Percentiles rank a stretch among this genome's conserved stretches.
Conservation (phyloP, 1,140 invertebrate genomes). For the Penaeus chinensis region DNA sequence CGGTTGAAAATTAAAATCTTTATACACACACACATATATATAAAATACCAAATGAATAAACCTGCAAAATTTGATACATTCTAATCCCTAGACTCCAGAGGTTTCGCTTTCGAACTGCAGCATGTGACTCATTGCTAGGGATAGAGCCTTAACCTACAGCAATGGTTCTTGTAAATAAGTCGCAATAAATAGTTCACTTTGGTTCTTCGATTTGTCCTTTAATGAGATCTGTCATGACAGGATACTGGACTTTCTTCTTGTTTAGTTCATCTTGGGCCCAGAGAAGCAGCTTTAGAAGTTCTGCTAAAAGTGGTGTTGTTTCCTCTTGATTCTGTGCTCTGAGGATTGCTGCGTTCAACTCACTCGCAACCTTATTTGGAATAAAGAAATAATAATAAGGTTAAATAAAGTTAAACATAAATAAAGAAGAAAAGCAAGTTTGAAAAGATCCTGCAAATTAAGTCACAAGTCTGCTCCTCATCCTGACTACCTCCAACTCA, state of each 20-base stretch:
- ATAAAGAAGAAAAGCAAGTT: background rate
- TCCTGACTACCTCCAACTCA: background rate
- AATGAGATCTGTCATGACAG: conserved; percentile 67
- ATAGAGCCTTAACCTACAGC: too few species aligned
- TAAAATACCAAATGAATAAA: too few species aligned
- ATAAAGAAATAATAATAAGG: conserved; percentile 16
- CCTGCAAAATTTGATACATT: too few species aligned
- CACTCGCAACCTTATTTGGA: conserved; percentile 86
- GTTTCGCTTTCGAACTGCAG: too few species aligned
- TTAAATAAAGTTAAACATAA: background rate
- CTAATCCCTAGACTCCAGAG: too few species aligned
- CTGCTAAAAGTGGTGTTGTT: conserved; percentile 87
- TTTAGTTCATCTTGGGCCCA: conserved; percentile 97
- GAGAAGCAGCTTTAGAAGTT: conserved; percentile 89
- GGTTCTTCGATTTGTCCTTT: conserved; percentile 56
- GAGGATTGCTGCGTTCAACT: conserved; percentile 95
- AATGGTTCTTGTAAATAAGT: too few species aligned
- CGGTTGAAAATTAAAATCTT: too few species aligned
- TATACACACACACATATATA: too few species aligned
- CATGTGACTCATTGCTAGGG: too few species aligned
- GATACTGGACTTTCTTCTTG: conserved; percentile 80
- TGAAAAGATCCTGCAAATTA: background rate
- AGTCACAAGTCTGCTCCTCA: background rate
- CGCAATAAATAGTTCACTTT: conserved; percentile 1
- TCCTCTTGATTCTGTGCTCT: conserved; percentile 90